These are phyloP conservation scores for Catharus minimus DNA, from an alignment of 2,113 vertebrate genomes.

Conservation along the genomic window DNA sequence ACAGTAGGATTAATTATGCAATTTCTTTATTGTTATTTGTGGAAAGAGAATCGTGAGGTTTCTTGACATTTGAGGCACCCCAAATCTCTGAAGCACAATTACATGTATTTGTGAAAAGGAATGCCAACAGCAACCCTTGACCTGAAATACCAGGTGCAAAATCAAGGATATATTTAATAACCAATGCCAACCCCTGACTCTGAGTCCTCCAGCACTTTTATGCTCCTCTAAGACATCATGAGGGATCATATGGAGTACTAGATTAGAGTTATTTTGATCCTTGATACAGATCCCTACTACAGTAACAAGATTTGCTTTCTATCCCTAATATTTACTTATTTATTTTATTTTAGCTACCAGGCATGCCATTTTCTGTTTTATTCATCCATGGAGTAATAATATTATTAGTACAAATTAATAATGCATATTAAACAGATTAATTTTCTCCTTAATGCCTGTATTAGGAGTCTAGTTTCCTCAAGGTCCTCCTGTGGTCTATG, in stretches of 20 bases:
- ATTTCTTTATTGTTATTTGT: neutral
- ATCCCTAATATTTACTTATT: neutral
- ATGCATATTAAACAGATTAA: neutral
- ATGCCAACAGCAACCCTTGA: neutral
- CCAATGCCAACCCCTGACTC: rapidly evolving
- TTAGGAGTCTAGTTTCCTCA: neutral
- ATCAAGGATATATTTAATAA: neutral
- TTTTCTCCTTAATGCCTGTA: neutral
- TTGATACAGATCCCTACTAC: neutral
- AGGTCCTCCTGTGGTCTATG: neutral
- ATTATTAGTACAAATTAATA: no score
- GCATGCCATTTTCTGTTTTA: neutral
- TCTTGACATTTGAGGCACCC: neutral
- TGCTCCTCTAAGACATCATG: neutral
- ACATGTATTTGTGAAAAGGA: neutral
- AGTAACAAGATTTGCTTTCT: neutral
- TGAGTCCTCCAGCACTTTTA: neutral
- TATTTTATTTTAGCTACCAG: neutral
- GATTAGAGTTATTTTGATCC: neutral
- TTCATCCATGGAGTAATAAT: neutral
- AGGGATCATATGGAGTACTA: neutral
- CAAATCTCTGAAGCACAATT: neutral
- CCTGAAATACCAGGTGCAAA: neutral
- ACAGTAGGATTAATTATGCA: rapidly evolving
- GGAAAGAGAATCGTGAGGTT: neutral